Base-by-base conservation (phyloP, 2,888 invertebrate genomes). In the Hermaeophaga mercurialis region DNA sequence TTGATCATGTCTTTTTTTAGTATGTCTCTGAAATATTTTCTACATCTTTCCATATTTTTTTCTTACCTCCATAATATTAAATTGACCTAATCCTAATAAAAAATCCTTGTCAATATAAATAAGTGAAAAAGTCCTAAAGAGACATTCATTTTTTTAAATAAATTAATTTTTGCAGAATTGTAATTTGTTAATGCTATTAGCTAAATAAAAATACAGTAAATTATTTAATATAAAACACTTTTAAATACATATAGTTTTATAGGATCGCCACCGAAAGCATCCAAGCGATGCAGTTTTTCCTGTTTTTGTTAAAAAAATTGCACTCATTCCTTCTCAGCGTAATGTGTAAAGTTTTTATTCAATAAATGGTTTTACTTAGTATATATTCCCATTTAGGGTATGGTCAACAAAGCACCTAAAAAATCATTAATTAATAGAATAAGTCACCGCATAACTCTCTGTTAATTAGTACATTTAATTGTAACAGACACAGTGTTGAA, bases 401-500 rank as follows among this genome's bases (percentile, higher is more conserved):
- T 38, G 15, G 38, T 38, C 38, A 38, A 38, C 17, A 18, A 38
- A 18, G n/a, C 14, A 38, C 15, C 38, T 15, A 38, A 38, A 38
- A 38, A 15, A n/a, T 14, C 36, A 38, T 38, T 52, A 53, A 53
- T 45, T 53, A 45, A 44, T 53, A 38, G 34, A 45, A 45, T 38
- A 36, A 36, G 34, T 45, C 19, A 36, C 48, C 17, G 36, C 48
- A 44, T 55, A 52, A 47, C 46, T 55, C 22, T 28, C 5, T 44
- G 5, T 43, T 43, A 55, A 58, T 58, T 58, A 52, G 54, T 55
- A 41, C 50, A 46, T 58, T 58, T 55, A 55, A 55, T 58, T 52
- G 46, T 52, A 38, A 43, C 52, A 34, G 43, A 28, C 39, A 22
- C 34, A 53, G 53, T 53, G 53, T 53, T 53, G 24, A 45, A 45